Conservation (phyloP, 2,113 vertebrate species). For the Anthoscopus minutus region DNA sequence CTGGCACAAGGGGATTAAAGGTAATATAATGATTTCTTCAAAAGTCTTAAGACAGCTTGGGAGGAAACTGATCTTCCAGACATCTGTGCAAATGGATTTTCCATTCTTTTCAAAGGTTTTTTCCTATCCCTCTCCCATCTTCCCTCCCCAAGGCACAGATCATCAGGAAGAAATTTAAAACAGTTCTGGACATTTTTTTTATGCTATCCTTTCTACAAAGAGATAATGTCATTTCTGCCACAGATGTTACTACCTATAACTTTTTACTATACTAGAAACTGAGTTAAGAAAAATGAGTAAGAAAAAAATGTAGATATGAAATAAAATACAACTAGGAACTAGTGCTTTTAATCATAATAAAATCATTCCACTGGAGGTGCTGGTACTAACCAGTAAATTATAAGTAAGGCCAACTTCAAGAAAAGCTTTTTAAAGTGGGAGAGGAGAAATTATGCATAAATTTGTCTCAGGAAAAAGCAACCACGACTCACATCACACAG, state of each 20-base stretch:
- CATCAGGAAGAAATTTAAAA: background rate
- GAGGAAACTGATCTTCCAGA: slow-evolving; percentile 52
- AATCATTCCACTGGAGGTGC: background rate
- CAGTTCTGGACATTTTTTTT: background rate
- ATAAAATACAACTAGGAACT: background rate
- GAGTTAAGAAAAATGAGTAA: background rate
- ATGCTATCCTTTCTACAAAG: background rate
- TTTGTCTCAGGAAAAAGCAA: background rate
- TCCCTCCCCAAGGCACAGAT: background rate
- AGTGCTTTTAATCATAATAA: background rate
- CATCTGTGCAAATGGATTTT: slow-evolving; percentile 28
- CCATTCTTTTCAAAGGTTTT: slow-evolving; percentile 30
- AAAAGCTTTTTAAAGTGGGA: background rate
- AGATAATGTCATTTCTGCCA: background rate
- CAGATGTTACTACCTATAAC: background rate
- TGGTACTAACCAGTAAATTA: background rate
- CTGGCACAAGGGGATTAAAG: background rate
- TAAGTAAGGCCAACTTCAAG: background rate
- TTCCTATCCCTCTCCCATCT: background rate
- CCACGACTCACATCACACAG: rapidly evolving
- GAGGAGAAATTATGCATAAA: background rate
- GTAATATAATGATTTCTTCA: slow-evolving; percentile 32
- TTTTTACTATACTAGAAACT: background rate
- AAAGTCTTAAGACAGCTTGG: background rate
- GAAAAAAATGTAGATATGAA: background rate